Evolutionary conservation across 2,888 invertebrate genomes (phyloP).

Genomic region (Teleiodes luculella): DNA sequence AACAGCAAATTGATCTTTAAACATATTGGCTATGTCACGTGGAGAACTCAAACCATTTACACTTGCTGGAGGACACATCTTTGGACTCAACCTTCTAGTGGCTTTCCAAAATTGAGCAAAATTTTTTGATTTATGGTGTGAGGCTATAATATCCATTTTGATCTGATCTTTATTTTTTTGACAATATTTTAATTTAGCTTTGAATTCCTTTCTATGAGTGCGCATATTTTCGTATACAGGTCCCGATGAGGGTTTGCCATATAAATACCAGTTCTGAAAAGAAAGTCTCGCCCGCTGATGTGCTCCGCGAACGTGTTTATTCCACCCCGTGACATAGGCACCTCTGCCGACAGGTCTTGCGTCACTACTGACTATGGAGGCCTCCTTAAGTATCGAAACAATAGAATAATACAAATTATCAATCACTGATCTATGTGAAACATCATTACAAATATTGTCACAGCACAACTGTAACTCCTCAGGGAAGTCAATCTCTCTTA

Average conservation of each 20-base stretch:
- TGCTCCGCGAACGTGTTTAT: slow-evolving; percentile 1
- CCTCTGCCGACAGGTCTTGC: neutral
- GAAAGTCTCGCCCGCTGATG: neutral
- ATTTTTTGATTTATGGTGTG: too few relatives aligned
- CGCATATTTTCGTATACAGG: neutral
- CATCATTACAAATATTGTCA: slow-evolving; percentile 3
- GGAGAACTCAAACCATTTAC: too few relatives aligned
- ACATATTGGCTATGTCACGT: too few relatives aligned
- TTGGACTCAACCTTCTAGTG: slow-evolving; percentile 1
- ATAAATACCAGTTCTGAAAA: slow-evolving; percentile 3
- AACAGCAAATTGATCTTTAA: too few relatives aligned
- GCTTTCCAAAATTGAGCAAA: slow-evolving; percentile 12
- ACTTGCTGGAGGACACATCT: neutral
- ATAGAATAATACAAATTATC: neutral
- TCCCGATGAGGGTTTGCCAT: neutral
- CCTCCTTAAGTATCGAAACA: neutral
- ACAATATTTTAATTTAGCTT: slow-evolving; percentile 9
- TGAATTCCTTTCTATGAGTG: too few relatives aligned
- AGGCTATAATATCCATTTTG: too few relatives aligned
- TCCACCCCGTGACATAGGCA: neutral
- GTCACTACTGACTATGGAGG: neutral
- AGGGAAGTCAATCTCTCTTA: slow-evolving; percentile 14
- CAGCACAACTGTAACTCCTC: slow-evolving; percentile 7
- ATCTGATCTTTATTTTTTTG: neutral
- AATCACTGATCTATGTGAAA: neutral